Evolutionary conservation across 2,113 vertebrate genomes (phyloP).

Genomic region (Seriola dumerili): DNA sequence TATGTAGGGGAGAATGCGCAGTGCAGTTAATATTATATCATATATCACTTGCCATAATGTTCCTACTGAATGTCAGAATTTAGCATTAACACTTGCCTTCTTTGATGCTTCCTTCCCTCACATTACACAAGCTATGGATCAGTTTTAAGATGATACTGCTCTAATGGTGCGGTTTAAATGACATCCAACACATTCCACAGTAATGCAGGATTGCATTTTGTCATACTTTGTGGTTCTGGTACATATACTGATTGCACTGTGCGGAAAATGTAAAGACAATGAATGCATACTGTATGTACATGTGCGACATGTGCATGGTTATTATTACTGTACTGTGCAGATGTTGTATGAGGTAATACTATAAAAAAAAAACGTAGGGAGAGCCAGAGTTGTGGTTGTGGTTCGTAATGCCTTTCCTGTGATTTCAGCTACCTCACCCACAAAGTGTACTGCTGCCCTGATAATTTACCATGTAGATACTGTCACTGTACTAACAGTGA

Average conservation of each 20-base stretch:
- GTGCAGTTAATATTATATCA: slow-evolving; percentile 14
- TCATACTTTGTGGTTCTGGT: slow-evolving; percentile 6
- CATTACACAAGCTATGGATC: slow-evolving; percentile 39
- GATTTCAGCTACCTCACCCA: not conserved
- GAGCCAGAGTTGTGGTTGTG: not conserved
- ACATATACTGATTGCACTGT: slow-evolving; percentile 11
- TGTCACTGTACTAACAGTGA: not conserved
- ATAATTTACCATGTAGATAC: slow-evolving; percentile 2
- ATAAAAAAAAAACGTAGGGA: not conserved
- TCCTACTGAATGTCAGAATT: slow-evolving; percentile 29
- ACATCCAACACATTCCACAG: slow-evolving; percentile 23
- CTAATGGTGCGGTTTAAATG: slow-evolving; percentile 25
- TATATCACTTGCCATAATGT: slow-evolving; percentile 35
- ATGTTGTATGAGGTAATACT: not conserved
- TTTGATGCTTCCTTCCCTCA: slow-evolving; percentile 30
- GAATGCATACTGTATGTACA: not conserved
- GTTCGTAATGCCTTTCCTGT: not conserved
- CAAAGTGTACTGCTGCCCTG: not conserved
- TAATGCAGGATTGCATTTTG: not conserved
- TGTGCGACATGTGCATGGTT: not conserved
- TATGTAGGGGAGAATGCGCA: not conserved
- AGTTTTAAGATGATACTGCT: slow-evolving; percentile 18
- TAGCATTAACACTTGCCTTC: slow-evolving; percentile 35
- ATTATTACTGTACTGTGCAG: not conserved
- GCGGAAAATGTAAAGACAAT: slow-evolving; percentile 25